Evolutionary conservation across 2,113 vertebrate genomes (phyloP).

Genomic region (Chaetodon auriga): DNA sequence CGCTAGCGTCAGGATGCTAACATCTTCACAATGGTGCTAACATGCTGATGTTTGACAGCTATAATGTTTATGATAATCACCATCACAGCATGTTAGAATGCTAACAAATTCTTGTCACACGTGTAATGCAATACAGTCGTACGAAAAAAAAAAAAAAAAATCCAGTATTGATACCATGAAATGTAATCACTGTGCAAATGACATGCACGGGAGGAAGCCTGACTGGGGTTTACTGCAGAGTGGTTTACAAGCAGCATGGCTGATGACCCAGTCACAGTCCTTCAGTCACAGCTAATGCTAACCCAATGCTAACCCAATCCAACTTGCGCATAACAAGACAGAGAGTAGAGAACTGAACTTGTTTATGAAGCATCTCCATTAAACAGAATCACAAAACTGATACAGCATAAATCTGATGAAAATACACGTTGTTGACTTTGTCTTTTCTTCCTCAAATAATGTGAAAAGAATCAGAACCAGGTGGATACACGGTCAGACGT

Average conservation of each 20-base stretch:
- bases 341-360: not conserved
- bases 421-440: not conserved
- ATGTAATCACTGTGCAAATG: not conserved
- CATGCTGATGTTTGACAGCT: not conserved
- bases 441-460: constrained; percentile 1
- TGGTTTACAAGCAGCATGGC: not conserved
- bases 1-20: not conserved
- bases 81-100: not conserved
- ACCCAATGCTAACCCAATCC: not conserved
- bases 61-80: not conserved
- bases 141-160: too few species aligned
- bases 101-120: not conserved
- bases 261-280: not conserved
- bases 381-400: not conserved
- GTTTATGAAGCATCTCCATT: not conserved
- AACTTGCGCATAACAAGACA: not conserved
- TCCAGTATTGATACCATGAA: not conserved
- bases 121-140: too few species aligned
- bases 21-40: not conserved
- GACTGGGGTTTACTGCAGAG: not conserved
- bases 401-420: not conserved
- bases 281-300: not conserved
- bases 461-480: constrained; percentile 5
- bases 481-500: not conserved
- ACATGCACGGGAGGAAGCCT: not conserved